Percentiles rank a stretch among this genome's conserved stretches.
These are phyloP conservation scores for Anolis carolinensis DNA, from an alignment of 2,113 vertebrate species.

Conservation along the genomic window DNA sequence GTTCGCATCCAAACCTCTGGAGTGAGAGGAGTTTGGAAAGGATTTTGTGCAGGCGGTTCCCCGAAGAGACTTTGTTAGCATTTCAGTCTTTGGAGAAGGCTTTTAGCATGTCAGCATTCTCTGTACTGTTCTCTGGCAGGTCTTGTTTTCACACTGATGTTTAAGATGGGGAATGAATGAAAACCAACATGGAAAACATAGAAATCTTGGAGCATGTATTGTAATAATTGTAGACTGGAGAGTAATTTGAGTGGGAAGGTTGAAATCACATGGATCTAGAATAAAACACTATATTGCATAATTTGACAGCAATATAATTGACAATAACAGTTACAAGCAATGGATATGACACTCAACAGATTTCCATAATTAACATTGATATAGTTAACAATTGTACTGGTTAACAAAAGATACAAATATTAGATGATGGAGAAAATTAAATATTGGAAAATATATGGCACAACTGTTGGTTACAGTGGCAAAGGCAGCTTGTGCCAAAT, in stretches of 20 bases:
- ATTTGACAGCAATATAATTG: too few relatives aligned
- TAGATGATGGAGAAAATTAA: too few relatives aligned
- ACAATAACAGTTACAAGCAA: neutral
- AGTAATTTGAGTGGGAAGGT: neutral
- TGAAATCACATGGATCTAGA: too few relatives aligned
- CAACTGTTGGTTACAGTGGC: too few relatives aligned
- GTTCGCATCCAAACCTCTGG: slow-evolving; percentile 11
- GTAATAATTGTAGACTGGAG: neutral
- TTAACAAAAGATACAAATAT: too few relatives aligned
- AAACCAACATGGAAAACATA: slow-evolving; percentile 5
- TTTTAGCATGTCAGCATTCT: neutral
- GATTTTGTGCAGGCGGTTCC: neutral
- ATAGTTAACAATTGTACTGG: too few relatives aligned
- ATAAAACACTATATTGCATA: too few relatives aligned
- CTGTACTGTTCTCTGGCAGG: slow-evolving; percentile 30
- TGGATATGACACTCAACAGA: too few relatives aligned
- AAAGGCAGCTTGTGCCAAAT: too few relatives aligned
- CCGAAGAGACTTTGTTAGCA: neutral
- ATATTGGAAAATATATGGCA: too few relatives aligned
- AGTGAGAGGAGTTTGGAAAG: slow-evolving; percentile 4
- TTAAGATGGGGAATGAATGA: neutral
- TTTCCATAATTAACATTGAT: too few relatives aligned
- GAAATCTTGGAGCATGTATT: neutral
- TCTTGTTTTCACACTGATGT: slow-evolving; percentile 10
- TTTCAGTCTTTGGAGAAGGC: slow-evolving; percentile 8